Percentiles rank a stretch among this genome's conserved stretches.
These are phyloP conservation scores for Pogonognathellus flavescens DNA, from an alignment of 1,140 invertebrate genomes.

Conservation along the genomic window DNA sequence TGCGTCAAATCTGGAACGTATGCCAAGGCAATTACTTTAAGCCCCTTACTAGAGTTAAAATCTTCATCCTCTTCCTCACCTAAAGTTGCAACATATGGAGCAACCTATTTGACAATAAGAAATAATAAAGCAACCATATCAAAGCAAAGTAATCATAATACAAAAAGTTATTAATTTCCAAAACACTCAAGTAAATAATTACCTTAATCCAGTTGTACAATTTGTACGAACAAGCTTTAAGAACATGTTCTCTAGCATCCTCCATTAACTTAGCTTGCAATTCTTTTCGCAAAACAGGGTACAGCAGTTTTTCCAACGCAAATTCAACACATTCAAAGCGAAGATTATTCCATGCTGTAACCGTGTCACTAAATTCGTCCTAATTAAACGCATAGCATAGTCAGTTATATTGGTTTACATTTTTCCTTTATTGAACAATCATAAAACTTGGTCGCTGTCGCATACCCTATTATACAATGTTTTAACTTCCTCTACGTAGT, in stretches of 20 bases:
- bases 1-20: slow-evolving; percentile 89
- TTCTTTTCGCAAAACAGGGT: slow-evolving; percentile 91
- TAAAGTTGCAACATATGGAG: slow-evolving; percentile 85
- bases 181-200: background rate
- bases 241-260: slow-evolving; percentile 91
- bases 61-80: slow-evolving; percentile 91
- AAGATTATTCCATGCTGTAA: slow-evolving; percentile 96
- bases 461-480: slow-evolving; percentile 86
- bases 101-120: slow-evolving; percentile 75
- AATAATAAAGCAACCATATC: background rate
- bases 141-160: slow-evolving; percentile 22
- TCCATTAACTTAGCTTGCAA: slow-evolving; percentile 82
- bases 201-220: slow-evolving; percentile 92
- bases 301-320: slow-evolving; percentile 88
- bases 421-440: no score
- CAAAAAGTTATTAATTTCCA: background rate
- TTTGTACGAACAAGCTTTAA: slow-evolving; percentile 85
- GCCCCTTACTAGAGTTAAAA: slow-evolving; percentile 87
- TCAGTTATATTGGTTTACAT: no score
- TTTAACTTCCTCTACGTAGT: slow-evolving; percentile 92
- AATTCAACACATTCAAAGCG: slow-evolving; percentile 88
- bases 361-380: slow-evolving; percentile 96
- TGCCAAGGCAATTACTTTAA: slow-evolving; percentile 88
- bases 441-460: background rate
- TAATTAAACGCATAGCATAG: slow-evolving; percentile 68